Conservation (phyloP, 2,113 vertebrate species). For the Prinia subflava region DNA sequence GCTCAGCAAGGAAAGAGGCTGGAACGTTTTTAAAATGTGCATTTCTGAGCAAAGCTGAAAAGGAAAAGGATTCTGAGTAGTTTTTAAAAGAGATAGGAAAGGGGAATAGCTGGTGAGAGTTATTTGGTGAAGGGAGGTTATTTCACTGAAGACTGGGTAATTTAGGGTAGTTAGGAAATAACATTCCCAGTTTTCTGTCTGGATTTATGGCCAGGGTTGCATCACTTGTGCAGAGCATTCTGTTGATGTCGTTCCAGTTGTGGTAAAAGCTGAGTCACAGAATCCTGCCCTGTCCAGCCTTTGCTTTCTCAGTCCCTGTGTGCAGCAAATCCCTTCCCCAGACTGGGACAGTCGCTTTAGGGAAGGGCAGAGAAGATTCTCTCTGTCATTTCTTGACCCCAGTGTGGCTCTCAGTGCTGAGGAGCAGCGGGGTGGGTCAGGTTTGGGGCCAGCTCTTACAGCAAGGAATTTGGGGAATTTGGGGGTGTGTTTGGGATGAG, state of each 20-base stretch:
- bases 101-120: neutral
- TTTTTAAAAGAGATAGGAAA: neutral
- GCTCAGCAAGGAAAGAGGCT: neutral
- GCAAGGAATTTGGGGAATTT: too few species aligned
- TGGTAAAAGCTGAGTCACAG: neutral
- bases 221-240: neutral
- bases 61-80: neutral
- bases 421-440: fast-evolving
- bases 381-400: neutral
- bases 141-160: neutral
- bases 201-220: neutral
- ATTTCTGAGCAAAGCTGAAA: neutral
- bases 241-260: fast-evolving
- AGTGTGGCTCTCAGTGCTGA: fast-evolving
- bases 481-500: neutral
- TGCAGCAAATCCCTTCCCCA: neutral
- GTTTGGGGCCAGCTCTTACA: fast-evolving
- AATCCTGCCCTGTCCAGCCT: neutral
- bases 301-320: fast-evolving
- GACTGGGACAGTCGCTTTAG: fast-evolving
- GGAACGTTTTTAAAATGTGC: neutral
- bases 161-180: neutral
- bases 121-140: neutral
- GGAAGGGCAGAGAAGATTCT: neutral
- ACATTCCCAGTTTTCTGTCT: neutral